Percentiles rank a stretch among this genome's conserved stretches.
Evolutionary conservation across 2,888 invertebrate genomes (phyloP).

Genomic region (Synanthedon tipuliformis): DNA sequence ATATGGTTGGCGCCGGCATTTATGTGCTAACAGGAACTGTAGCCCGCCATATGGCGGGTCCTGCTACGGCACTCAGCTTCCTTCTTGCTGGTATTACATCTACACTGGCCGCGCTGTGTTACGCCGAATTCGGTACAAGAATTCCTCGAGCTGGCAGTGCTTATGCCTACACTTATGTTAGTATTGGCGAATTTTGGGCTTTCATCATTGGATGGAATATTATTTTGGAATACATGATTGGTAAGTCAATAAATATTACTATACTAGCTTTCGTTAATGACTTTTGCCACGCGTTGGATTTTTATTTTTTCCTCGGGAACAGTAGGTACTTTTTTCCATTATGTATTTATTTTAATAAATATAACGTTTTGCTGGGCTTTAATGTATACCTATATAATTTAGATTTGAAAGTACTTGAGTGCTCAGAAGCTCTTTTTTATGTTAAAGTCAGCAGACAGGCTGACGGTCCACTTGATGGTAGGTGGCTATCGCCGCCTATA

Average conservation of each 20-base stretch:
- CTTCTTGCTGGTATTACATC: conserved; percentile 83
- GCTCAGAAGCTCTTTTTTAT: too few relatives aligned
- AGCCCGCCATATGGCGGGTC: conserved; percentile 83
- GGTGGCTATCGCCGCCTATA: too few relatives aligned
- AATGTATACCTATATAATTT: too few relatives aligned
- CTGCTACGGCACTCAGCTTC: conserved; percentile 80
- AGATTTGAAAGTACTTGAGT: too few relatives aligned
- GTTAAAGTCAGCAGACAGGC: too few relatives aligned
- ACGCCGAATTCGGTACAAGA: conserved; percentile 89
- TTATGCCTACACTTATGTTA: conserved; percentile 93
- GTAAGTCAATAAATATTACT: conserved; percentile 36
- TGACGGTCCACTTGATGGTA: too few relatives aligned
- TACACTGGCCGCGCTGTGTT: conserved; percentile 84
- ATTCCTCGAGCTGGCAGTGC: conserved; percentile 93
- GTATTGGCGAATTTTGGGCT: conserved; percentile 93
- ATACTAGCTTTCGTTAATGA: too few relatives aligned
- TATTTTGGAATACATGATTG: conserved; percentile 89
- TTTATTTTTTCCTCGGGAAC: too few relatives aligned
- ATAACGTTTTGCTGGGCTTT: too few relatives aligned
- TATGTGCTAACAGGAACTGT: conserved; percentile 91
- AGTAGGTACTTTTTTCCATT: too few relatives aligned
- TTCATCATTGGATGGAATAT: conserved; percentile 97
- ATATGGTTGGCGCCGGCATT: conserved; percentile 96
- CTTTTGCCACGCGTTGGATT: too few relatives aligned
- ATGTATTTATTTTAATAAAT: too few relatives aligned